Conservation (phyloP, 2,797 vertebrate species). For the Arctocebus calabarensis region DNA sequence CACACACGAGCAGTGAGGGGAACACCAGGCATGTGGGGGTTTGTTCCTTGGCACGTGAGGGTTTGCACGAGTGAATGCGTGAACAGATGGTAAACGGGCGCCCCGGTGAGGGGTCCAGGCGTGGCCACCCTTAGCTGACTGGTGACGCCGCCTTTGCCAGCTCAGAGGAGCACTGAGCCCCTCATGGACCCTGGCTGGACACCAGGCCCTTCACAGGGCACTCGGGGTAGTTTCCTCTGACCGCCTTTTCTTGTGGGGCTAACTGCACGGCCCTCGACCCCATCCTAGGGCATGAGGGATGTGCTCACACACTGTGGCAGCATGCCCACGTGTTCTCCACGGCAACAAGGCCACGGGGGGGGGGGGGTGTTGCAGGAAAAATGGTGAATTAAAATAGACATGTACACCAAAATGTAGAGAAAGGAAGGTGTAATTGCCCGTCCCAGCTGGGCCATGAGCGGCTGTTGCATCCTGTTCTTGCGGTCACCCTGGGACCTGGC, state of each 20-base stretch:
- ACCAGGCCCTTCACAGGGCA: accelerated
- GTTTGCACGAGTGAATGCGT: accelerated
- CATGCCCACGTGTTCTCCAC: no score
- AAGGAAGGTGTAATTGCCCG: not conserved
- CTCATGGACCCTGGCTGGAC: not conserved
- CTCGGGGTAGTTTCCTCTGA: accelerated
- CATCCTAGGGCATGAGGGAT: not conserved
- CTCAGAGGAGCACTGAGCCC: not conserved
- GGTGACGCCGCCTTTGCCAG: not conserved
- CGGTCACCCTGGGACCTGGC: not conserved
- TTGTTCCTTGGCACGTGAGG: not conserved
- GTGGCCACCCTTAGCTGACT: not conserved
- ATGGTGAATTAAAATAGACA: no score
- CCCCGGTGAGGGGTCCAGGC: accelerated
- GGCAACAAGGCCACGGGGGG: no score
- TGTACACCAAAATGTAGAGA: no score
- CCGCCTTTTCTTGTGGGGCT: no score
- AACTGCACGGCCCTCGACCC: no score
- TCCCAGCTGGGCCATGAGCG: not conserved
- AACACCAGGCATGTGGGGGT: not conserved
- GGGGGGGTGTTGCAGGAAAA: no score
- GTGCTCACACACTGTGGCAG: not conserved
- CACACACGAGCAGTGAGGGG: not conserved
- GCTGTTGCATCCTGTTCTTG: not conserved
- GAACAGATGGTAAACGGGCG: accelerated